Base-by-base conservation (phyloP, 2,113 vertebrate species). In the Eolophus roseicapilla region DNA sequence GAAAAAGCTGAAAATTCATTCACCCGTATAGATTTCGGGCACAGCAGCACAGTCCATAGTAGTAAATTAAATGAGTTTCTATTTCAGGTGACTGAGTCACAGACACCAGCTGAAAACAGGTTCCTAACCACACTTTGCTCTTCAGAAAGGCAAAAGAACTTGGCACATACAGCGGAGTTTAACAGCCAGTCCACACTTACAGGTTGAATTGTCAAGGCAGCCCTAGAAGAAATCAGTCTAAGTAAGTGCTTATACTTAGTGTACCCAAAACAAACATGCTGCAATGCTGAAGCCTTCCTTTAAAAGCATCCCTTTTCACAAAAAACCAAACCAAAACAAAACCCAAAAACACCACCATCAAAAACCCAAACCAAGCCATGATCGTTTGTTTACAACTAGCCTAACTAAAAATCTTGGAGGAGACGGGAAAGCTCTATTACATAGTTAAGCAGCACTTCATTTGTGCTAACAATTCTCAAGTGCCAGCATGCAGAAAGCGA, bases 11-110 rank as follows among this genome's bases (percentile, higher is more conserved):
- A 20, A 13, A 29, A 10, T 46, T n/a, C 13, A 29, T 59, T 59
- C 33, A 35, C 13, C n/a, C 0, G 6, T 5, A 14, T 5, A 4
- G 29, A 16, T n/a, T n/a, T 37, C 31, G 8, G 3, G 3, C 29
- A 17, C 19, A 70, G 62, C 11, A 57, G 41, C 13, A 14, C 55
- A 27, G 19, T 17, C 82, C 13, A 24, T 63, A 13, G 3, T 24
- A 8, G 24, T 19, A 41, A 9, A 8, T 46, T 15, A n/a, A 14
- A 13, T 7, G 3, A 76, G 41, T 63, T 73, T n/a, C 20, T 55
- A 0, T 39, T 50, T 46, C 41, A 41, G 33, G n/a, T 49, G 50
- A 10, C 49, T 20, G 6, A 24, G 13, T 9, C 31, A 64, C 52
- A 77, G 52, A 24, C 28, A 19, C 8, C 35, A 37, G 14, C 44